Evolutionary conservation across 2,113 vertebrate species (phyloP), one percentile per base, ranked within the genome.

Genomic region (Cololabis saira): DNA sequence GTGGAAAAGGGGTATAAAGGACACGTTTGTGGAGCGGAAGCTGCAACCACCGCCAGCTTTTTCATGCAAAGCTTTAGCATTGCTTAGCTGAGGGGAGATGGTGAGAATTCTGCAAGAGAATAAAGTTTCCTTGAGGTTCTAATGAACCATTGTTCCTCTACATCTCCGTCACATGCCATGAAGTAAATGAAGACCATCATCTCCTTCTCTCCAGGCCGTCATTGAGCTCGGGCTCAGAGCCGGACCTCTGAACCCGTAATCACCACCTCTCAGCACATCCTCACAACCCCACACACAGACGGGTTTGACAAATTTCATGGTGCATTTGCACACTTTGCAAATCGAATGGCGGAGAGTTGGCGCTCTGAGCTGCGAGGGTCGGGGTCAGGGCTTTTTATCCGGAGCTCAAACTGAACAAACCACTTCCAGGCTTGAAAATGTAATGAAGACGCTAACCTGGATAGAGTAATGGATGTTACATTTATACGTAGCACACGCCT

Each of bases 141-240:
- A 65, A 61, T 61, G 13, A 49, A 47, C 24, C 24, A 42, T 40
- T 41, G 37, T 30, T 79, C 43, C 55, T 45, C 60, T 60, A 45
- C 27, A 48, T 64, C 49, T 76, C 50, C 15, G 62, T 62, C 59
- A 62, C 44, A 44, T 2, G n/a, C n/a, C 18, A 56, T 80, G 56
- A 69, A 72, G 47, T 73, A 43, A 70, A 71, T 80, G 56, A 70
- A 84, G 57, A 59, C 59, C 49, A 74, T 76, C 54, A 71, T 82
- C 78, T 74, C 60, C 66, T 61, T 75, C 67, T 70, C 78, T 58
- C 57, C 58, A 64, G 69, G 72, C 59, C 68, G 61, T 61, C 73
- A 63, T 73, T 80, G 80, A 67, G 33, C 76, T 22, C n/a, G n/a
- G 65, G 59, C 55, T 73, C 61, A 19, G 61, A 71, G 67, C 43